Evolutionary conservation across 2,797 vertebrate genomes (phyloP).

Genomic region (Pachyuromys duprasi): DNA sequence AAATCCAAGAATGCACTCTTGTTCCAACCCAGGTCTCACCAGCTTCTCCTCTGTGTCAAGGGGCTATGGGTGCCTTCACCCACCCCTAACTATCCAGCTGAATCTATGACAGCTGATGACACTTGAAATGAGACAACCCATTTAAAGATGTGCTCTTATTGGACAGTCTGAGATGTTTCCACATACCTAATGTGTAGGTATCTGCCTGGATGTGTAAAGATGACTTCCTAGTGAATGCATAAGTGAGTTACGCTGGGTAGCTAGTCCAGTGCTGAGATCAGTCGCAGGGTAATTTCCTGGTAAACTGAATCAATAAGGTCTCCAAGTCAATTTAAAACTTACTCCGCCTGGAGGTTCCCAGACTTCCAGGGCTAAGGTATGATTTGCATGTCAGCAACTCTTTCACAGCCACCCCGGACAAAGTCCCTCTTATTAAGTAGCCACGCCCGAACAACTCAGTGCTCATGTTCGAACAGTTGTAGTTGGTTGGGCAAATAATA

Average conservation of each 20-base stretch:
- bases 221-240: not conserved
- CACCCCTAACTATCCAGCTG: not conserved
- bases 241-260: not conserved
- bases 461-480: not conserved
- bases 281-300: not conserved
- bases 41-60: not conserved
- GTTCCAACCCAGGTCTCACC: not conserved
- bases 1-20: not conserved
- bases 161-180: not conserved
- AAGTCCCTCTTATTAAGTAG: not conserved
- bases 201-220: not conserved
- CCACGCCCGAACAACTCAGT: not conserved
- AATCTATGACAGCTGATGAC: not conserved
- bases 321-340: not conserved
- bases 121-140: not conserved
- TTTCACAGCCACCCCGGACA: not conserved
- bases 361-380: not conserved
- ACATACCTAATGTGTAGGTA: not conserved
- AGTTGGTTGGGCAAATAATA: constrained; percentile 3
- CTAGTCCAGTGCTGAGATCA: not conserved
- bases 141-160: not conserved
- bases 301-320: not conserved
- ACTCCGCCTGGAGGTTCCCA: not conserved
- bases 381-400: not conserved
- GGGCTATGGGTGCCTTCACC: not conserved